Evolutionary conservation across 2,888 invertebrate genomes (phyloP).

Genomic region (Erebia ligea): DNA sequence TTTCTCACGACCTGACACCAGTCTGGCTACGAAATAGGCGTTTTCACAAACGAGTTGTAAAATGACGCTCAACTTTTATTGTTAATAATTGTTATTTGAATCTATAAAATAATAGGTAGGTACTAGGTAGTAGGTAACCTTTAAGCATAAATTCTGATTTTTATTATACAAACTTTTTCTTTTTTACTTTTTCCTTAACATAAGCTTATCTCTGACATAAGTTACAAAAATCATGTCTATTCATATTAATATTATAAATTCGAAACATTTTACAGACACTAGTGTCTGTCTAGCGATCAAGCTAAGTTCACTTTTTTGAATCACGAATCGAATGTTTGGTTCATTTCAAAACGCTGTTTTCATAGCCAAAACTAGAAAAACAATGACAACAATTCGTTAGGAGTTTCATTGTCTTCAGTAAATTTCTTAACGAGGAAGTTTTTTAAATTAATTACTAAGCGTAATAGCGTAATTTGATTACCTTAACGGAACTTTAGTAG

Average conservation of each 20-base stretch:
- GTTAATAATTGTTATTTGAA: no score
- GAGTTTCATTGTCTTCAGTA: conserved; percentile 30
- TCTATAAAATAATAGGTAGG: no score
- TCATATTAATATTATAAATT: no score
- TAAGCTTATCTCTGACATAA: no score
- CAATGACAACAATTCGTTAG: conserved; percentile 12
- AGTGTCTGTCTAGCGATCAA: no score
- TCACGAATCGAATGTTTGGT: neutral
- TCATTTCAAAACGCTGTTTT: conserved; percentile 3
- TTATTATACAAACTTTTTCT: no score
- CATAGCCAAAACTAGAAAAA: conserved; percentile 14
- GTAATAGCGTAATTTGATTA: conserved; percentile 20
- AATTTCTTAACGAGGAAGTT: conserved; percentile 31
- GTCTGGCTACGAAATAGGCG: conserved; percentile 23
- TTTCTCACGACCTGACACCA: conserved; percentile 37
- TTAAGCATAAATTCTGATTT: no score
- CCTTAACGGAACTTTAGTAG: conserved; percentile 15
- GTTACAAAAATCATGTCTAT: no score
- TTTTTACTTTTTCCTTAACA: no score
- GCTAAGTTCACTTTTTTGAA: neutral
- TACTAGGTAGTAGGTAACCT: no score
- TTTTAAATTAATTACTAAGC: conserved; percentile 10
- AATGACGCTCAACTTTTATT: no score
- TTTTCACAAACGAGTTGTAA: neutral
- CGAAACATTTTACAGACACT: no score